Evolutionary conservation across 1,140 invertebrate species (phyloP).

Genomic region (Heterodera carotae): DNA sequence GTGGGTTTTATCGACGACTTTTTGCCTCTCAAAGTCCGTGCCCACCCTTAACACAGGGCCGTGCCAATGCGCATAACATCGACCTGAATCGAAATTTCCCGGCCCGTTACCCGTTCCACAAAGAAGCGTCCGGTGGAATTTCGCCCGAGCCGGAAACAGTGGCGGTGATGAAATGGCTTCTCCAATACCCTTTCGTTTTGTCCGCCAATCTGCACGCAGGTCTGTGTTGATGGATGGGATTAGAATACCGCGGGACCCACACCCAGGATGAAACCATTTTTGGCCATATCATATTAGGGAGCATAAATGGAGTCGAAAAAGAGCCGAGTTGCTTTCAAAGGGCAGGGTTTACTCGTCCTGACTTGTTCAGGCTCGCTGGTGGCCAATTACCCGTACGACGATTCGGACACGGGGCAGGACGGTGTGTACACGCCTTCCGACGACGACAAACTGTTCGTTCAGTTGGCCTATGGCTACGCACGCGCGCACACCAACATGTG

Average conservation of each 20-base stretch:
- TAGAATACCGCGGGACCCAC: no score
- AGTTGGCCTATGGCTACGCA: slow-evolving; percentile 81
- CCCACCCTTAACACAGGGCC: no score
- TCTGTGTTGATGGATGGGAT: no score
- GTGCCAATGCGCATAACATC: slow-evolving; percentile 79
- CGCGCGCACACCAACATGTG: slow-evolving; percentile 64
- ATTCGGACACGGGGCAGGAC: slow-evolving; percentile 70
- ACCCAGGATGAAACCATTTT: no score
- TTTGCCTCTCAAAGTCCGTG: background rate
- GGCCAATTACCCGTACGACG: slow-evolving; percentile 90
- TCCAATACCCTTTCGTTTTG: slow-evolving; percentile 83
- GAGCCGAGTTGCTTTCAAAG: no score
- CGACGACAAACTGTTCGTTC: slow-evolving; percentile 81
- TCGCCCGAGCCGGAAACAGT: slow-evolving; percentile 77
- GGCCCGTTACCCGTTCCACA: slow-evolving; percentile 76
- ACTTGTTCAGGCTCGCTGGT: slow-evolving; percentile 75
- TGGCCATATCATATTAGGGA: no score
- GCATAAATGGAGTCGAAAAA: no score
- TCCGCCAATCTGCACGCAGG: slow-evolving; percentile 91
- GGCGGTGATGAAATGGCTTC: slow-evolving; percentile 88
- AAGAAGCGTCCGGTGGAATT: slow-evolving; percentile 72
- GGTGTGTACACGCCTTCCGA: slow-evolving; percentile 70
- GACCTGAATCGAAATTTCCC: slow-evolving; percentile 98
- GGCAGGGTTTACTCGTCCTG: background rate
- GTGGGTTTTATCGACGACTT: background rate